phyloP scores from a whole-genome alignment of 2,113 vertebrate genomes.

The Laterallus jamaicensis region DNA sequence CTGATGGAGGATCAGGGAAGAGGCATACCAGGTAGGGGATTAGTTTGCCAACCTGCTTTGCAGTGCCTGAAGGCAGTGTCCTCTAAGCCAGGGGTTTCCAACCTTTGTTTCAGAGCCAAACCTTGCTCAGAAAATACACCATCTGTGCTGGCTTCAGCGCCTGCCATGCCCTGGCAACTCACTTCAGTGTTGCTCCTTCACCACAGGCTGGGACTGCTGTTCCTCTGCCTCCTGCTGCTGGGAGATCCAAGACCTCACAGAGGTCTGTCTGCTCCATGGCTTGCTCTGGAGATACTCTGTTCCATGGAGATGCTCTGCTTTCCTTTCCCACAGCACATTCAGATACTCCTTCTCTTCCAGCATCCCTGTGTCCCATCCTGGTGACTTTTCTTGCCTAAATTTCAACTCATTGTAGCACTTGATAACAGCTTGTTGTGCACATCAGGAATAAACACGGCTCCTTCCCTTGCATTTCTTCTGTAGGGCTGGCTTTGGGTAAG shows the following conservation, averaged over 20 bases:
- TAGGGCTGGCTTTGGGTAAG: neutral
- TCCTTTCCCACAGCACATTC: neutral
- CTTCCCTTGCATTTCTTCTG: neutral
- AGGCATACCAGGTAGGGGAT: rapidly evolving
- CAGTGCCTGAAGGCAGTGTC: neutral
- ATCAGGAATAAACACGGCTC: neutral
- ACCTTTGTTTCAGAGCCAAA: neutral
- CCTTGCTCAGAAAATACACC: neutral
- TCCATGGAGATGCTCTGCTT: neutral
- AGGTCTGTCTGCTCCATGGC: neutral
- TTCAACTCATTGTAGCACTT: neutral
- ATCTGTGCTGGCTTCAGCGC: rapidly evolving
- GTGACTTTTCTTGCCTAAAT: neutral
- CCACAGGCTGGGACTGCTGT: rapidly evolving
- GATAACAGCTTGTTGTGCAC: rapidly evolving
- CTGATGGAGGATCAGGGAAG: neutral
- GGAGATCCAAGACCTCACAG: neutral
- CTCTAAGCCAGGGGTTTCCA: neutral
- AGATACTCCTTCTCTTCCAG: neutral
- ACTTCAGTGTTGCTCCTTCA: neutral
- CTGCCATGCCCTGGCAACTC: neutral
- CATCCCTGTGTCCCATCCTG: neutral
- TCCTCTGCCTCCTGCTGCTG: neutral
- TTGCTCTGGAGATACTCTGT: neutral
- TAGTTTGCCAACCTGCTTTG: neutral